Conservation (phyloP, 2,797 vertebrate genomes). For the Lindbergichthys nudifrons region DNA sequence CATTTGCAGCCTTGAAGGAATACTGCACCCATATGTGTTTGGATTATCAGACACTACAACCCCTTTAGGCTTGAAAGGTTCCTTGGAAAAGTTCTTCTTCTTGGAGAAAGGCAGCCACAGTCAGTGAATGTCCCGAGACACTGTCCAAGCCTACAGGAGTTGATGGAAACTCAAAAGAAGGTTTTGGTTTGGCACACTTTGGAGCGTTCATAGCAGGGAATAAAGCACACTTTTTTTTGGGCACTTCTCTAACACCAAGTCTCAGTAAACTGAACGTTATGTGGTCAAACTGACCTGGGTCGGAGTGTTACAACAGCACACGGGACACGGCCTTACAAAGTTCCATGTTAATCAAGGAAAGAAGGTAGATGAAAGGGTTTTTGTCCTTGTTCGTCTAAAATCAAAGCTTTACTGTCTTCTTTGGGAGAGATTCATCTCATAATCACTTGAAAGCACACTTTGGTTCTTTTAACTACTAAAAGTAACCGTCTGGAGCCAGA, state of each 20-base stretch:
- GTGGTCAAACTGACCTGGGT: constrained; percentile 33
- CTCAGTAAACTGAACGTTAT: neutral
- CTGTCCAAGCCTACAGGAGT: neutral
- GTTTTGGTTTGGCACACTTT: neutral
- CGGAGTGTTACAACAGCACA: constrained; percentile 15
- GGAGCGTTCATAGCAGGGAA: neutral
- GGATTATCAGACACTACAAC: constrained; percentile 14
- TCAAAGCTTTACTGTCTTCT: constrained; percentile 49
- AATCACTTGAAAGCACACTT: constrained; percentile 57
- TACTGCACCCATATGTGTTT: constrained; percentile 24
- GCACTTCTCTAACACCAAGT: constrained; percentile 7
- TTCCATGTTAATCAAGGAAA: constrained; percentile 43
- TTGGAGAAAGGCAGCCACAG: neutral
- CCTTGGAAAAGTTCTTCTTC: constrained; percentile 17
- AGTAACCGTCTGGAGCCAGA: constrained; percentile 53
- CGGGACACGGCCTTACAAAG: constrained; percentile 21
- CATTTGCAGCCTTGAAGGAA: constrained; percentile 17
- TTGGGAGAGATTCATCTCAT: constrained; percentile 35
- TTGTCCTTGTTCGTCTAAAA: constrained; percentile 58
- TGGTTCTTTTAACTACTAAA: constrained; percentile 51
- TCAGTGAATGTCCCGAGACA: neutral
- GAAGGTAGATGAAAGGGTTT: constrained; percentile 48
- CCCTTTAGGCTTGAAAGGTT: constrained; percentile 9
- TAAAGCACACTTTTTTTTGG: neutral
- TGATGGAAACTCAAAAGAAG: constrained; percentile 1